Conservation (phyloP, 2,113 vertebrate species). For the Mustela nigripes region DNA sequence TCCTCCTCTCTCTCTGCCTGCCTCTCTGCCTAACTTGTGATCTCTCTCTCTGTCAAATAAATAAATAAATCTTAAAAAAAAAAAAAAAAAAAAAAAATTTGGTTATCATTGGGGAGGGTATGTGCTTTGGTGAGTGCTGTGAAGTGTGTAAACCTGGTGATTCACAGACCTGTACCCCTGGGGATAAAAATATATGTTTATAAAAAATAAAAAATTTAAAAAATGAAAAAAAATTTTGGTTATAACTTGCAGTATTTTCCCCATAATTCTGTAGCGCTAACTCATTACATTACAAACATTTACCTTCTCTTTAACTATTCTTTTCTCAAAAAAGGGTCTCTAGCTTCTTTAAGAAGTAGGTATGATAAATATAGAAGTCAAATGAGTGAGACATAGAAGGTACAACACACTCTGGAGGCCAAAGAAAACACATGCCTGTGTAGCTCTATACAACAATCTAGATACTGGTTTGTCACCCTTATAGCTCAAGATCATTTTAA, state of each 20-base stretch:
- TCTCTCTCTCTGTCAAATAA: no score
- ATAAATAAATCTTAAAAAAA: no score
- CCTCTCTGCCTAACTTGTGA: no score
- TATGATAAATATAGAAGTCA: neutral
- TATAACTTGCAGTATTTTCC: neutral
- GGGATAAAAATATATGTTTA: no score
- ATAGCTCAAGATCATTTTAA: slow-evolving; percentile 20
- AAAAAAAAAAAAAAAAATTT: no score
- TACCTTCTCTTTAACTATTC: slow-evolving; percentile 10
- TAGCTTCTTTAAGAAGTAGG: neutral
- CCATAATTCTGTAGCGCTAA: neutral
- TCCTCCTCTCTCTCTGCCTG: no score
- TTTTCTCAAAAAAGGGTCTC: neutral
- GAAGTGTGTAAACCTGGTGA: no score
- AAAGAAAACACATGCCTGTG: neutral
- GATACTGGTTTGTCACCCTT: neutral
- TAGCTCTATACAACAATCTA: neutral
- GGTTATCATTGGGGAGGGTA: no score
- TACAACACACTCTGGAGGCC: neutral
- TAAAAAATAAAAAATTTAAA: no score
- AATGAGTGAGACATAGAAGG: neutral
- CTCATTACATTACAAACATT: neutral
- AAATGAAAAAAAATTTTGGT: no score
- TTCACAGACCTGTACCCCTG: no score
- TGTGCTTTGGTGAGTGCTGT: no score